Percentiles rank a stretch among this genome's conserved stretches.
Conservation (phyloP, 2,797 vertebrate species). For the Oreortyx pictus region DNA sequence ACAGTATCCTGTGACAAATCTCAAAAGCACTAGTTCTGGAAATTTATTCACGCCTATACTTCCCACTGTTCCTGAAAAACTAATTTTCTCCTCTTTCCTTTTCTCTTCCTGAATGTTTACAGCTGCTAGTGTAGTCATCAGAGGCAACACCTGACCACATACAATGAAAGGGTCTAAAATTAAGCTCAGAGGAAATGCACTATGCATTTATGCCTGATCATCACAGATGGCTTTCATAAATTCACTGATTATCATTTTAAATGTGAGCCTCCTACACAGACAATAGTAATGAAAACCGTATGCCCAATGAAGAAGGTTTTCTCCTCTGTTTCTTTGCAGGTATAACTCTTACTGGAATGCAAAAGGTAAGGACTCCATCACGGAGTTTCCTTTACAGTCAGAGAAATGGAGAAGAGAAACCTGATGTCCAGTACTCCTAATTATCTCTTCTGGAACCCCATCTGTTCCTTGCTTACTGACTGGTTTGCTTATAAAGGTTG, state of each 20-base stretch:
- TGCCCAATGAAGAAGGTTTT: background rate
- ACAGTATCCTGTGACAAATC: background rate
- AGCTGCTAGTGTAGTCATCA: background rate
- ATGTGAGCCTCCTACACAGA: fast-evolving
- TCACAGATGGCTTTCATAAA: background rate
- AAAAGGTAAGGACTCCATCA: background rate
- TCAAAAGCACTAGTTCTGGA: background rate
- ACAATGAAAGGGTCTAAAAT: background rate
- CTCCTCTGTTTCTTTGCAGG: background rate
- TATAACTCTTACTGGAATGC: background rate
- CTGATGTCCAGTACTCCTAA: background rate
- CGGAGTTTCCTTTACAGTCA: background rate
- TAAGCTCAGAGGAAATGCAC: background rate
- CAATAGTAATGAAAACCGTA: background rate
- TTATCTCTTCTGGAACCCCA: background rate
- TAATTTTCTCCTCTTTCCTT: background rate
- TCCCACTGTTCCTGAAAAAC: background rate
- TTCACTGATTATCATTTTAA: background rate
- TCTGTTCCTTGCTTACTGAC: background rate
- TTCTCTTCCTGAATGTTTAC: background rate
- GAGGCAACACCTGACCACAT: background rate
- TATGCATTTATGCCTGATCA: background rate
- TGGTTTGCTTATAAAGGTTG: fast-evolving
- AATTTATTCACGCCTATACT: background rate
- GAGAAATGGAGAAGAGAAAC: background rate